These are phyloP conservation scores for Chrysolina haemoptera DNA, from an alignment of 2,888 invertebrate genomes.

Conservation along the genomic window DNA sequence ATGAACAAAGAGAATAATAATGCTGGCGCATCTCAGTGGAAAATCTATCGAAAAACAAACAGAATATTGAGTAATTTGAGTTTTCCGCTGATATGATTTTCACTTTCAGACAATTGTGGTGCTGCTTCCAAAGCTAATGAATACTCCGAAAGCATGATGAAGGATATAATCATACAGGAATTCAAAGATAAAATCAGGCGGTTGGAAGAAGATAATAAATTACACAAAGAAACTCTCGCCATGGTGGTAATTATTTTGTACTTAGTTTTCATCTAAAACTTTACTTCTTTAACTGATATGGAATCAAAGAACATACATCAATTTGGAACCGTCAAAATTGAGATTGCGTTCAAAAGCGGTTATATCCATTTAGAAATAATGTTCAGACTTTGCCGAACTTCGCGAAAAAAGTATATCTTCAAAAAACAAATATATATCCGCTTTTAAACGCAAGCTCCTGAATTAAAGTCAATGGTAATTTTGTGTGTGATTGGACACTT, in stretches of 20 bases:
- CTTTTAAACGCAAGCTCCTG: no score
- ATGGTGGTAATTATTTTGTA: slow-evolving; percentile 50
- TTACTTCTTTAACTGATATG: no score
- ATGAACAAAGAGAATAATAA: no score
- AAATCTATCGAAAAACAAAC: neutral
- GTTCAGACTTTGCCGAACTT: no score
- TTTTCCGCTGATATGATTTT: neutral
- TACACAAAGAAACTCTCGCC: slow-evolving; percentile 59
- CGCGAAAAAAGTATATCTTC: no score
- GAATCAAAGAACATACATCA: no score
- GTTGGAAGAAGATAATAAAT: slow-evolving; percentile 58
- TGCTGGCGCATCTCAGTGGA: neutral
- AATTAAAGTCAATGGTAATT: no score
- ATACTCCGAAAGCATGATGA: slow-evolving; percentile 59
- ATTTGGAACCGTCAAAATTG: no score
- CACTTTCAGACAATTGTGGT: slow-evolving; percentile 40
- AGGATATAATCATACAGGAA: slow-evolving; percentile 59
- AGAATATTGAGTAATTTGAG: neutral
- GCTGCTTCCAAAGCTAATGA: slow-evolving; percentile 59
- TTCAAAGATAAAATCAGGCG: slow-evolving; percentile 61
- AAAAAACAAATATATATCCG: no score
- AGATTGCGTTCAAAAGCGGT: no score
- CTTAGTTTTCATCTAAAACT: neutral
- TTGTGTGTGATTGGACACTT: no score
- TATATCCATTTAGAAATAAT: no score